Conservation (phyloP, 2,888 invertebrate genomes). For the Hemaris fuciformis region DNA sequence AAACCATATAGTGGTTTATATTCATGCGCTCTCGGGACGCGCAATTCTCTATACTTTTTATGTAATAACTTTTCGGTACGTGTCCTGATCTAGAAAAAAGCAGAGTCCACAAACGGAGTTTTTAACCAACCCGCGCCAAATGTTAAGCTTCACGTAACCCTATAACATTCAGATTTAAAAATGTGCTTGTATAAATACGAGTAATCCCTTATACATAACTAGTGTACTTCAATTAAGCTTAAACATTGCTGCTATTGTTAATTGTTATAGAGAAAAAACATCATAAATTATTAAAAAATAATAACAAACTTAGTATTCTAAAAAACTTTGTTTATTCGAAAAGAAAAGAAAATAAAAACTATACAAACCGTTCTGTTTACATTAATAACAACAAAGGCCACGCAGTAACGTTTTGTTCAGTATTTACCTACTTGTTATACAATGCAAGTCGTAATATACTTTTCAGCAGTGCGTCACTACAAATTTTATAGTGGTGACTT, state of each 20-base stretch:
- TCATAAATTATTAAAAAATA: too few species aligned
- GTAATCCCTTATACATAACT: not conserved
- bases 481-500: slow-evolving; percentile 6
- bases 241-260: too few species aligned
- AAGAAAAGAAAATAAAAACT: not conserved
- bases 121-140: not conserved
- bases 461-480: slow-evolving; percentile 1
- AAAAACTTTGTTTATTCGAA: too few species aligned
- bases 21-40: too few species aligned
- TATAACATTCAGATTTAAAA: not conserved
- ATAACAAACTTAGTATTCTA: too few species aligned
- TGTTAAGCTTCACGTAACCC: not conserved
- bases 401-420: not conserved
- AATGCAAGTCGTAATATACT: not conserved
- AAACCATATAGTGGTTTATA: too few species aligned
- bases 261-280: too few species aligned
- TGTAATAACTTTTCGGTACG: not conserved
- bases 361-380: not conserved
- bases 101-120: not conserved
- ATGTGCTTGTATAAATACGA: not conserved
- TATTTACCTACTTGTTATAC: not conserved
- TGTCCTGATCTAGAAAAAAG: slow-evolving; percentile 3
- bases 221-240: not conserved
- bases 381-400: not conserved
- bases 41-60: not conserved